Conservation (phyloP, 2,888 invertebrate species). For the Plebejus melissa region DNA sequence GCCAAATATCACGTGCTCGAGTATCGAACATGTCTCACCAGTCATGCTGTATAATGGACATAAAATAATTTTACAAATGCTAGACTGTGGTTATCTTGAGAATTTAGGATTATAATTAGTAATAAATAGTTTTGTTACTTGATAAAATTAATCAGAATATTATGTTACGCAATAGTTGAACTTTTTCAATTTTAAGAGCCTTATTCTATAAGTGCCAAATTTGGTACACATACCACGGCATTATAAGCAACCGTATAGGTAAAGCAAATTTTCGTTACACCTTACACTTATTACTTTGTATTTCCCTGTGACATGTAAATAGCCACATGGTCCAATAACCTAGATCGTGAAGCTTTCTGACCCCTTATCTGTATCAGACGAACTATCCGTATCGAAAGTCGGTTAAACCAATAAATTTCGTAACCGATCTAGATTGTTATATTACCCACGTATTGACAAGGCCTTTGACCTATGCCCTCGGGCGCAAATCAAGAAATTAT, state of each 20-base stretch:
- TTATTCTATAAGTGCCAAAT: no score
- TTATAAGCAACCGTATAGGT: background rate
- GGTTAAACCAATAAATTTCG: conserved; percentile 34
- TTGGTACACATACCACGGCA: background rate
- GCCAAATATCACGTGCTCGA: no score
- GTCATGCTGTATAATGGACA: no score
- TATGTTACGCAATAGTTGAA: no score
- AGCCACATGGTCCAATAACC: conserved; percentile 3
- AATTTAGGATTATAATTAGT: no score
- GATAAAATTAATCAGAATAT: no score
- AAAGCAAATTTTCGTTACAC: background rate
- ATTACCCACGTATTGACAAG: conserved; percentile 48
- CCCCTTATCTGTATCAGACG: conserved; percentile 11
- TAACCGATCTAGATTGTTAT: conserved; percentile 37
- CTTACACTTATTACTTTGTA: background rate
- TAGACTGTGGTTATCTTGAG: no score
- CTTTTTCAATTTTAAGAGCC: no score
- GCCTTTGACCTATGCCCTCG: conserved; percentile 49
- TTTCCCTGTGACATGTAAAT: conserved; percentile 4
- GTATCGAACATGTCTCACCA: no score
- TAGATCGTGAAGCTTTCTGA: background rate
- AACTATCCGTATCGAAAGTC: conserved; percentile 24
- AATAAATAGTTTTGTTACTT: no score
- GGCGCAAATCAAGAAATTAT: conserved; percentile 36
- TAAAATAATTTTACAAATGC: no score